Conservation (phyloP, 64 coral and sea anemone genomes). For the Astreopora myriophthalma region DNA sequence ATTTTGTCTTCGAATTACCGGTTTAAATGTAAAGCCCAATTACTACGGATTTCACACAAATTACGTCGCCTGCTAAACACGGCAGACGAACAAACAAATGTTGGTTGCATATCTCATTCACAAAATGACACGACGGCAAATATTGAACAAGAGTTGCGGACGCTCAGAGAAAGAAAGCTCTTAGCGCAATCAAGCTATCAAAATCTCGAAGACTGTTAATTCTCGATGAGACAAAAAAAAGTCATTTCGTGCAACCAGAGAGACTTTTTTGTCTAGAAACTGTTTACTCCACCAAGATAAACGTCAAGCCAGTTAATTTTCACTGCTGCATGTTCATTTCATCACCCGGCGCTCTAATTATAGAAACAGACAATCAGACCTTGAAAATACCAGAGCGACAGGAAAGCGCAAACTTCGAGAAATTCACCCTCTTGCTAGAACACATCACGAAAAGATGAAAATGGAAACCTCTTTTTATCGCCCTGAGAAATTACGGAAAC, state of each 20-base stretch:
- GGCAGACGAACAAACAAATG: not conserved
- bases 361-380: not conserved
- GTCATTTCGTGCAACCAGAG: not conserved
- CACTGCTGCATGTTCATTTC: not conserved
- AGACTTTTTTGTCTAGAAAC: not conserved
- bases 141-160: not conserved
- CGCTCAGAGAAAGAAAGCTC: not conserved
- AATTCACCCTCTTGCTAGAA: no score
- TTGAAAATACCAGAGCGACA: not conserved
- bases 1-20: not conserved
- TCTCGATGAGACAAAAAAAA: not conserved
- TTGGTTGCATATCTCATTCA: conserved; percentile 9
- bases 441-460: not conserved
- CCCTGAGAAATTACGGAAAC: not conserved
- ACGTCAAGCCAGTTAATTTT: not conserved
- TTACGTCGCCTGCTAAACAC: not conserved
- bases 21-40: not conserved
- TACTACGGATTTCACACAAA: not conserved
- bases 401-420: no score
- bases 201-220: not conserved
- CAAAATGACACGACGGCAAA: not conserved
- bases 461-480: not conserved
- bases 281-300: not conserved
- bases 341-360: not conserved
- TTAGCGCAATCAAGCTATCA: not conserved